These are phyloP conservation scores for Tautogolabrus adspersus DNA, from an alignment of 2,113 vertebrate species.

Conservation along the genomic window DNA sequence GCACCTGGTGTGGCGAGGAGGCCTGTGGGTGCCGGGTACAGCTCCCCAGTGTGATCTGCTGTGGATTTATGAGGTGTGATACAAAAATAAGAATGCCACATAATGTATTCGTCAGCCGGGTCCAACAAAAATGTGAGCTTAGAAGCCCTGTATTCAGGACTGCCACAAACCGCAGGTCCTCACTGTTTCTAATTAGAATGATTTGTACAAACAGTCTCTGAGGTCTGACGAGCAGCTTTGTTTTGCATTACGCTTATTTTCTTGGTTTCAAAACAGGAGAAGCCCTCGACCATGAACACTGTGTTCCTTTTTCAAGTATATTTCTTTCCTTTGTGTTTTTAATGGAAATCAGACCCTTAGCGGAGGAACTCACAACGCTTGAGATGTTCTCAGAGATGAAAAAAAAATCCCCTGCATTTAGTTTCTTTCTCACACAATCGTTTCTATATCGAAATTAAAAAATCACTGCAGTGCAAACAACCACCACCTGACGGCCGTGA, in stretches of 20 bases:
- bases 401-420: not conserved
- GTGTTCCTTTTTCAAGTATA: not conserved
- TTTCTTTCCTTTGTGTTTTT: conserved; percentile 10
- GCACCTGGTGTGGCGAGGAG: conserved; percentile 3
- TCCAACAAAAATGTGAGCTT: conserved; percentile 53
- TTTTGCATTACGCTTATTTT: conserved; percentile 6
- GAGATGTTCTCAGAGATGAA: not conserved
- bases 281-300: not conserved
- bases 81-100: conserved; percentile 39
- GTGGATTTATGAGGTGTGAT: conserved; percentile 45
- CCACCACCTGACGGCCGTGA: not conserved
- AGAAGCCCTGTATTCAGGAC: conserved; percentile 39
- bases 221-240: conserved; percentile 3
- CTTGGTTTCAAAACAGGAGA: conserved; percentile 8
- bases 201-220: conserved; percentile 30
- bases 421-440: not conserved
- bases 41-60: not conserved
- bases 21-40: not conserved
- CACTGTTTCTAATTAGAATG: conserved; percentile 58
- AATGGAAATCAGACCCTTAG: conserved; percentile 11
- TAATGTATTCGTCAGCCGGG: conserved; percentile 50
- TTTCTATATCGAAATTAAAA: not conserved
- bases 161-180: conserved; percentile 46
- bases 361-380: not conserved
- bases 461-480: not conserved